Percentiles rank a stretch among this genome's conserved stretches.
These are phyloP conservation scores for Irena cyanogastra DNA, from an alignment of 2,113 vertebrate genomes.

Conservation along the genomic window DNA sequence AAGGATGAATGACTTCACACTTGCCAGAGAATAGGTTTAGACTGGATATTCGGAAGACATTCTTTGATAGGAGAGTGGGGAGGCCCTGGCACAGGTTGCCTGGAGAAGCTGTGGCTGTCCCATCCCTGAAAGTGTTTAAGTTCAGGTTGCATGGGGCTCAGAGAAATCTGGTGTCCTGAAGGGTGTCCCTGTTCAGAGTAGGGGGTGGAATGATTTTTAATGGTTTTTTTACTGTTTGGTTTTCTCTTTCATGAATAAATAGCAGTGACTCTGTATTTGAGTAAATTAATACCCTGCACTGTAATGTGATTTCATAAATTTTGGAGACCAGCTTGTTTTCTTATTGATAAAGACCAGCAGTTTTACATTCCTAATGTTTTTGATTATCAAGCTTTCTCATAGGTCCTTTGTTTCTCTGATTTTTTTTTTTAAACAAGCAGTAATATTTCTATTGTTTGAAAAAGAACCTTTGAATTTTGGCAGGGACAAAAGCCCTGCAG, in stretches of 20 bases:
- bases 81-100: neutral
- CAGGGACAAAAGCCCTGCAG: neutral
- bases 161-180: neutral
- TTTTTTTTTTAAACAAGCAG: neutral
- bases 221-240: neutral
- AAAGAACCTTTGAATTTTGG: conserved; percentile 1
- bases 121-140: neutral
- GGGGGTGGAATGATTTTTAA: neutral
- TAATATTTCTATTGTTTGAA: neutral
- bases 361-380: neutral
- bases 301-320: neutral
- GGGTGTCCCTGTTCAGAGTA: neutral
- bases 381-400: neutral
- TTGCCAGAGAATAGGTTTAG: neutral
- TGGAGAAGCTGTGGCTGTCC: neutral
- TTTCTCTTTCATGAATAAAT: neutral
- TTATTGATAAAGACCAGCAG: rapidly evolving
- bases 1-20: neutral
- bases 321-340: neutral
- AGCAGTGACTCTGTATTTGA: neutral
- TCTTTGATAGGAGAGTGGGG: neutral
- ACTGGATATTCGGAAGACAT: neutral
- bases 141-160: neutral
- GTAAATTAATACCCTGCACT: neutral
- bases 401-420: neutral